Percentiles rank a stretch among this genome's conserved stretches.
These are phyloP conservation scores for Percopsis omiscomaycus DNA, from an alignment of 2,797 vertebrate genomes.

Conservation along the genomic window DNA sequence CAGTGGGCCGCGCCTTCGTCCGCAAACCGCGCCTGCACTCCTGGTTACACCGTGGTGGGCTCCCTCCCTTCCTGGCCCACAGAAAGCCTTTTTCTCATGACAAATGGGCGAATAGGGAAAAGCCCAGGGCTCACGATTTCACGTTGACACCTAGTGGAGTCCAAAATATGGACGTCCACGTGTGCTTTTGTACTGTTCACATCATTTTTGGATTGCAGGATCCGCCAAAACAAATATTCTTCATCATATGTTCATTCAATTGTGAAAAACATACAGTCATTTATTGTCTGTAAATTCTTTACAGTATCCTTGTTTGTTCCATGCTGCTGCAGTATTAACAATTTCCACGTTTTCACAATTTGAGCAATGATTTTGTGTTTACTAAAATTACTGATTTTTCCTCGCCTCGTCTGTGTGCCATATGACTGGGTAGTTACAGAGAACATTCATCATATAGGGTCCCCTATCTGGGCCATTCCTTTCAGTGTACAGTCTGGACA, in stretches of 20 bases:
- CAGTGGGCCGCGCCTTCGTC: conserved; percentile 46
- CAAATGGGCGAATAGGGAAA: conserved; percentile 56
- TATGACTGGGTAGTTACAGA: conserved; percentile 42
- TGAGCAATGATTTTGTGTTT: no score
- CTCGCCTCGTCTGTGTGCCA: conserved; percentile 41
- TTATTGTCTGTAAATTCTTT: no score
- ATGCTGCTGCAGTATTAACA: no score
- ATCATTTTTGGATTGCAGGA: neutral
- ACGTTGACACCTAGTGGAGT: conserved; percentile 60
- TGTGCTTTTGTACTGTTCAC: neutral
- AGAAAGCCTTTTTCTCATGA: conserved; percentile 36
- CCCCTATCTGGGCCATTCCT: conserved; percentile 40
- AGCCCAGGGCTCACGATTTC: conserved; percentile 48
- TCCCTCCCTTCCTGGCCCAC: conserved; percentile 45
- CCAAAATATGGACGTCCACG: conserved; percentile 33
- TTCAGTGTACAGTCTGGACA: conserved; percentile 43
- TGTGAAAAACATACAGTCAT: neutral
- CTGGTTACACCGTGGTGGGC: conserved; percentile 52
- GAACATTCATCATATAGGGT: conserved; percentile 38
- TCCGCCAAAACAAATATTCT: conserved; percentile 3
- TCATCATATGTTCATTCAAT: neutral
- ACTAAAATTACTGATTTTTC: conserved; percentile 6
- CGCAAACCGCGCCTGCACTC: conserved; percentile 37
- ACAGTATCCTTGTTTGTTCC: no score
- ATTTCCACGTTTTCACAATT: no score